Base-by-base conservation (phyloP, 2,113 vertebrate genomes). In the Dinomys branickii region DNA sequence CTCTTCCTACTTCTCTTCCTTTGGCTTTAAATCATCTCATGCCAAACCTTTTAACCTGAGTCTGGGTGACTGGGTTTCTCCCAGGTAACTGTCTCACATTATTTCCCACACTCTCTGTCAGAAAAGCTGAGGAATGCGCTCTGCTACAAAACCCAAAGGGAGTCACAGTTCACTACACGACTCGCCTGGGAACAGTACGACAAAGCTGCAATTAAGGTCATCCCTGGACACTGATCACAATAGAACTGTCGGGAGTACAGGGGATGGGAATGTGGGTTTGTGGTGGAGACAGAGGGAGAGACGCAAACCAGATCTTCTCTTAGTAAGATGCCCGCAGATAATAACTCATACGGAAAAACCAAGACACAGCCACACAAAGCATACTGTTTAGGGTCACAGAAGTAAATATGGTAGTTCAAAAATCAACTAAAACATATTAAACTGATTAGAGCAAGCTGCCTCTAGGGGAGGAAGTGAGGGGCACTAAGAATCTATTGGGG, bases 191-290 rank as follows among this genome's bases (percentile, higher is more conserved):
- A 59, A n/a, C 0, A 65, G 73, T 22, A 33, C 22, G 63, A n/a
- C 35, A 30, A 0, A 2, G 47, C 58, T 0, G 2, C 4, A 35
- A 0, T 50, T n/a, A 10, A 65, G 0, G 19, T 38, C 1, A 50
- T 41, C 0, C 3, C 33, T 1, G 0, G 85, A 69, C 1, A 12
- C 30, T n/a, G 69, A 78, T 20, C 14, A 13, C 44, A 47, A 12
- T 4, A 12, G 1, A 3, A 52, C 38, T 44, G 7, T 1, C 0
- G 28, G 41, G 65, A 89, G 35, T 41, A 56, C 38, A 61, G 65
- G 50, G 44, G 33, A 47, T 11, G 8, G 33, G 58, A 8, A 78
- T 7, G 7, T 20, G 8, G 22, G 38, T 30, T 28, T 3, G 77
- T 35, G 5, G 59, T 26, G 33, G 8, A 3, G 28, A 58, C 52